Base-by-base conservation (phyloP, 2,113 vertebrate genomes). In the Dicentrarchus labrax region DNA sequence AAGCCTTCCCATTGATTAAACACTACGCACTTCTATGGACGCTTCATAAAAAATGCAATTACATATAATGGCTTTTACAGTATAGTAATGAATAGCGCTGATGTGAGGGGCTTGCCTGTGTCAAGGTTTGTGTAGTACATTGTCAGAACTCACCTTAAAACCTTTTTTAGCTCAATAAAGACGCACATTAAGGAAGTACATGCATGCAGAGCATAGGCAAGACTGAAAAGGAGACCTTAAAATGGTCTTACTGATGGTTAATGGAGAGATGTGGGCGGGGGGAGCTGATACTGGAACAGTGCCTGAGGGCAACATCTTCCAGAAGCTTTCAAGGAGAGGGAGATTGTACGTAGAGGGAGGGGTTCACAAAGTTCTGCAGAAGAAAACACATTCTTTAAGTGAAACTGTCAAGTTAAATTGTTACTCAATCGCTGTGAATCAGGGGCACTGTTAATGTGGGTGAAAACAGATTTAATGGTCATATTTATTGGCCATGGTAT, bases 21-120 rank as follows among this genome's bases (percentile, higher is more conserved):
- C 75, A 66, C 78, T 64, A 51, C 57, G 51, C 21, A 4, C 59
- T 78, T 83, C 79, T 80, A 65, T 59, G 56, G 72, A 13, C 64
- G 65, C 80, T 80, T 91, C 74, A 92, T 93, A 86, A 93, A 92
- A 93, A 91, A 88, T 87, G 71, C 84, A 84, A 82, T 91, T 91
- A 86, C 67, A 68, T 78, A 59, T 87, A 89, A 87, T 90, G 73
- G 78, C 48, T 90, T 87, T 89, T 85, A 80, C 15, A 0, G 43
- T 70, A 69, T 50, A 72, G 71, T 11, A 78, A 80, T 89, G 84
- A 90, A 89, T 84, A 76, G 76, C 78, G 68, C 47, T 68, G 79
- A 89, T 22, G 13, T 36, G 13, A 21, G 53, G 72, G 36, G 1
- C 51, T 21, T 67, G 16, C 17, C 64, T 60, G 51, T 78, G 69